A percentile compares a stretch with the other conserved stretches of the same genome.
Evolutionary conservation across 2,113 vertebrate genomes (phyloP).

Genomic region (Dromiciops gliroides): DNA sequence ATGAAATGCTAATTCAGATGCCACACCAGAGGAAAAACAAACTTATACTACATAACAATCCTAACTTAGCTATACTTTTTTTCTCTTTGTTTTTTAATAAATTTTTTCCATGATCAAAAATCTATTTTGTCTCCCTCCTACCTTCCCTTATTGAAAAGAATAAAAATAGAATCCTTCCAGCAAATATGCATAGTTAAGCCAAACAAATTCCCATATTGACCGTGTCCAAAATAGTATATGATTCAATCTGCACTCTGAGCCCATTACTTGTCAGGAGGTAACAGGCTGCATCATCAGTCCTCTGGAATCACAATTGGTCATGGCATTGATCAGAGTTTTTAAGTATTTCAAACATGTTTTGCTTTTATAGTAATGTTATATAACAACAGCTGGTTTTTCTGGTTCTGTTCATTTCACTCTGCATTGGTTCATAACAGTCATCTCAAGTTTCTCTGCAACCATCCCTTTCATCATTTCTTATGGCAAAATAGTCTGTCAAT

Average conservation of each 20-base stretch:
- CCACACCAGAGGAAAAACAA: neutral
- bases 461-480: neutral
- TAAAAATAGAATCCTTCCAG: neutral
- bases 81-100: neutral
- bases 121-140: neutral
- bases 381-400: neutral
- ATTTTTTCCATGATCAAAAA: neutral
- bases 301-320: neutral
- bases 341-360: neutral
- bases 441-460: neutral
- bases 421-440: neutral
- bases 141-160: neutral
- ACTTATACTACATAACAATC: neutral
- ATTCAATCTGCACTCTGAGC: neutral
- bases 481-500: neutral
- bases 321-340: neutral
- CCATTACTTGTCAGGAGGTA: neutral
- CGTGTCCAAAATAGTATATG: neutral
- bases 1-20: neutral
- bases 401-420: neutral
- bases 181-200: too few relatives aligned
- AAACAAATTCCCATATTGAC: too few relatives aligned
- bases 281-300: neutral
- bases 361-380: neutral
- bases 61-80: neutral